Evolutionary conservation across 1,140 invertebrate species (phyloP).

Genomic region (Drosophila seguyi): DNA sequence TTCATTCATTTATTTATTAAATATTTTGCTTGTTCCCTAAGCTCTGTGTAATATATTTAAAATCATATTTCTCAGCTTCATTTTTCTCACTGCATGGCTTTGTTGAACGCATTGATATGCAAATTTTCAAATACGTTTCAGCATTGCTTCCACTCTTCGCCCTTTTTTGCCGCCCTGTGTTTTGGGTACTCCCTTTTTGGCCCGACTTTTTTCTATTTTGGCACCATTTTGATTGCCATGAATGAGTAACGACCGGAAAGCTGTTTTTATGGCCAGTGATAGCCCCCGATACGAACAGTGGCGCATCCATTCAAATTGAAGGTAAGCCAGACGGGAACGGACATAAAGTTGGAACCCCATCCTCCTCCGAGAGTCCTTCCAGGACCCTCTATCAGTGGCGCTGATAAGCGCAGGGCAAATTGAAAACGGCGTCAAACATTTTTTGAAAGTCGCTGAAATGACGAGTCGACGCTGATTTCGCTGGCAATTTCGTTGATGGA

Average conservation of each 20-base stretch:
- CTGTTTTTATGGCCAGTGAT: conserved; percentile 83
- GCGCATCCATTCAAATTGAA: conserved; percentile 49
- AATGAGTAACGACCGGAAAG: conserved; percentile 83
- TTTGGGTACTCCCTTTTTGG: conserved; percentile 43
- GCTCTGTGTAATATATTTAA: too few species aligned
- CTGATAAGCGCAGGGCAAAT: conserved; percentile 78
- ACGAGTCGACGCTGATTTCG: conserved; percentile 71
- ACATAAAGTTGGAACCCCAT: conserved; percentile 39
- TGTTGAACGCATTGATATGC: conserved; percentile 74
- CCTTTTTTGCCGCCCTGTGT: conserved; percentile 17
- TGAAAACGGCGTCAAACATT: conserved; percentile 77
- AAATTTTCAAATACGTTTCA: conserved; percentile 75
- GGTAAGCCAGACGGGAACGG: conserved; percentile 61
- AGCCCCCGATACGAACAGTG: conserved; percentile 46
- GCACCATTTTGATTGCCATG: conserved; percentile 82
- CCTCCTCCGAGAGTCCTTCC: background rate
- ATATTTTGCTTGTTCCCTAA: too few species aligned
- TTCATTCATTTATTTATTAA: too few species aligned
- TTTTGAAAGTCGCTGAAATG: conserved; percentile 74
- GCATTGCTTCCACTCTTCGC: conserved; percentile 13
- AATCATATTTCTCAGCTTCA: too few species aligned
- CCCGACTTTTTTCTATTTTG: conserved; percentile 76
- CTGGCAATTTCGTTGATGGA: conserved; percentile 81
- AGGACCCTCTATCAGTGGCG: conserved; percentile 47
- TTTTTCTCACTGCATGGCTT: conserved; percentile 32